Conservation (phyloP, 2,888 invertebrate genomes). For the Gonocerus acuteangulatus region DNA sequence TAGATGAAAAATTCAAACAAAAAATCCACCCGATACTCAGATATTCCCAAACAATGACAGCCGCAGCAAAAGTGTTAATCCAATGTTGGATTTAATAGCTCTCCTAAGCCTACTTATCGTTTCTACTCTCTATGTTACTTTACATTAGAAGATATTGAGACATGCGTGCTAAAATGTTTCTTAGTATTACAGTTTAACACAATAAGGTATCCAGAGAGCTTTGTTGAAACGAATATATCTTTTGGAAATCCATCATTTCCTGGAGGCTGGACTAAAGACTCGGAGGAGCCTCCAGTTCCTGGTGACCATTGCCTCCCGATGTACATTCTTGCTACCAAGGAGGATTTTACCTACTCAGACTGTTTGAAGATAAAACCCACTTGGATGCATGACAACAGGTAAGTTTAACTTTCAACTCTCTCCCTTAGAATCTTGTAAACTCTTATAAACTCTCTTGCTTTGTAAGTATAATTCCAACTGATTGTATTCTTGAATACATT, state of each 20-base stretch:
- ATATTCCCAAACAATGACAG: too few relatives aligned
- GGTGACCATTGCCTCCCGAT: conserved; percentile 60
- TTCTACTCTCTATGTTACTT: too few relatives aligned
- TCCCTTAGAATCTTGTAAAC: too few relatives aligned
- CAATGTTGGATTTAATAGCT: too few relatives aligned
- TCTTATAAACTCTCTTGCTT: not conserved
- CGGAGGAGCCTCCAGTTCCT: conserved; percentile 4
- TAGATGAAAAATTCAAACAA: too few relatives aligned
- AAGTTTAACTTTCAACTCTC: conserved; percentile 31
- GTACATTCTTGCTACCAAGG: conserved; percentile 56
- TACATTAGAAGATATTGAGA: too few relatives aligned
- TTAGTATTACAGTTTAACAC: conserved; percentile 40
- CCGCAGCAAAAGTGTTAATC: too few relatives aligned
- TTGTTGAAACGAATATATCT: conserved; percentile 43
- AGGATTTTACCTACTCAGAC: conserved; percentile 54
- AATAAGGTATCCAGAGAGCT: conserved; percentile 40
- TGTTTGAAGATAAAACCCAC: conserved; percentile 75
- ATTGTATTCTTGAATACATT: too few relatives aligned
- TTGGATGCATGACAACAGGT: conserved; percentile 67
- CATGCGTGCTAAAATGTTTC: too few relatives aligned
- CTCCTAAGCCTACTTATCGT: too few relatives aligned
- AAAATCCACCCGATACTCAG: too few relatives aligned
- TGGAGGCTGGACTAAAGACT: conserved; percentile 40
- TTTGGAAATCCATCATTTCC: conserved; percentile 43
- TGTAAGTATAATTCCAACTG: too few relatives aligned